Conservation (phyloP, 2,888 invertebrate genomes). For the Spodoptera littoralis region DNA sequence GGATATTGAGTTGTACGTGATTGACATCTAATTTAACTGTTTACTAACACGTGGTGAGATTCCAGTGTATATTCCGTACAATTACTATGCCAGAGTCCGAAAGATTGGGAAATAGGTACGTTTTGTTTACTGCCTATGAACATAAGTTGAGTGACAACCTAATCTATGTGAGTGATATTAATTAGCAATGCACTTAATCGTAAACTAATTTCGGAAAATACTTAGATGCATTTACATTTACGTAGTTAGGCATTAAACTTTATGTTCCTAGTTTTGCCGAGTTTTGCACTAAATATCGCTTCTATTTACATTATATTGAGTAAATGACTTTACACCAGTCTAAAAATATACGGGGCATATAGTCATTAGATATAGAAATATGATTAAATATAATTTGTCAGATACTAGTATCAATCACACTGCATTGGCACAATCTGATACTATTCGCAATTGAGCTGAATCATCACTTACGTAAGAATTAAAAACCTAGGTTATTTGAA, state of each 20-base stretch:
- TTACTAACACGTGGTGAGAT: constrained; percentile 11
- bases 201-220: too few relatives aligned
- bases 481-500: too few relatives aligned
- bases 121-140: too few relatives aligned
- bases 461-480: too few relatives aligned
- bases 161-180: too few relatives aligned
- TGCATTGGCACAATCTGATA: neutral
- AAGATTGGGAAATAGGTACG: too few relatives aligned
- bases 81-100: too few relatives aligned
- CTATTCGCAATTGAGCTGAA: neutral
- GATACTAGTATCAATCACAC: constrained; percentile 1
- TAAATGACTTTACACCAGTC: constrained; percentile 7
- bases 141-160: too few relatives aligned
- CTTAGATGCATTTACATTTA: too few relatives aligned
- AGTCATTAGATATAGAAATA: constrained; percentile 4
- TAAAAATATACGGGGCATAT: constrained; percentile 10
- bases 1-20: constrained; percentile 59
- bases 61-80: neutral
- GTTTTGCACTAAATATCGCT: neutral
- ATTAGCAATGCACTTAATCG: too few relatives aligned
- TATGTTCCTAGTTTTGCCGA: too few relatives aligned
- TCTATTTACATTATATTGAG: constrained; percentile 7
- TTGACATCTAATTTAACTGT: constrained; percentile 56
- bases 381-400: neutral
- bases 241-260: too few relatives aligned